phyloP scores from a whole-genome alignment of 2,888 invertebrate genomes.

The Diarsia dahlii region DNA sequence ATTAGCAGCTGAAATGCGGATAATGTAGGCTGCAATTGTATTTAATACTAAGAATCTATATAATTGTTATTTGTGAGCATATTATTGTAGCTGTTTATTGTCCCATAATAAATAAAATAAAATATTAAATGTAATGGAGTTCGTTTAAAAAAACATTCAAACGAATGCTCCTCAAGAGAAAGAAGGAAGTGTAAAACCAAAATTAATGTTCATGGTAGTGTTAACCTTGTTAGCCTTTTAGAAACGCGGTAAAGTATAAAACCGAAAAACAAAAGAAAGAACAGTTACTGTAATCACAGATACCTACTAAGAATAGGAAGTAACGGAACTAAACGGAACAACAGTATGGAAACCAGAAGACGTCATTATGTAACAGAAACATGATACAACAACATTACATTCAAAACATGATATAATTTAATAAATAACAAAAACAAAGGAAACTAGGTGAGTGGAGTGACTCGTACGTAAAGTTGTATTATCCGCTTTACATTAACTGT shows the following conservation, averaged over 20 bases:
- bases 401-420: slow-evolving; percentile 51
- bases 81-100: too few relatives aligned
- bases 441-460: slow-evolving; percentile 58
- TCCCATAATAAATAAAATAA: too few relatives aligned
- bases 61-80: too few relatives aligned
- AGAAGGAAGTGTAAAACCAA: neutral
- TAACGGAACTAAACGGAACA: slow-evolving; percentile 40
- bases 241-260: slow-evolving; percentile 23
- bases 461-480: slow-evolving; percentile 48
- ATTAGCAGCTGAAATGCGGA: neutral
- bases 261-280: slow-evolving; percentile 26
- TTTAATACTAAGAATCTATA: too few relatives aligned
- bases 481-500: slow-evolving; percentile 39
- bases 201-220: slow-evolving; percentile 37
- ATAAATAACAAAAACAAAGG: slow-evolving; percentile 52
- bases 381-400: slow-evolving; percentile 42
- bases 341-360: slow-evolving; percentile 29
- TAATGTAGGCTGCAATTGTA: too few relatives aligned
- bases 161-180: slow-evolving; percentile 9
- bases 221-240: slow-evolving; percentile 43
- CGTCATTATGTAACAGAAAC: slow-evolving; percentile 42
- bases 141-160: slow-evolving; percentile 5
- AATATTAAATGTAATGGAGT: neutral
- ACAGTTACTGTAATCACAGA: slow-evolving; percentile 31
- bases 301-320: slow-evolving; percentile 44